Conservation (phyloP, 2,113 vertebrate species). For the Tychaedon coryphoeus region DNA sequence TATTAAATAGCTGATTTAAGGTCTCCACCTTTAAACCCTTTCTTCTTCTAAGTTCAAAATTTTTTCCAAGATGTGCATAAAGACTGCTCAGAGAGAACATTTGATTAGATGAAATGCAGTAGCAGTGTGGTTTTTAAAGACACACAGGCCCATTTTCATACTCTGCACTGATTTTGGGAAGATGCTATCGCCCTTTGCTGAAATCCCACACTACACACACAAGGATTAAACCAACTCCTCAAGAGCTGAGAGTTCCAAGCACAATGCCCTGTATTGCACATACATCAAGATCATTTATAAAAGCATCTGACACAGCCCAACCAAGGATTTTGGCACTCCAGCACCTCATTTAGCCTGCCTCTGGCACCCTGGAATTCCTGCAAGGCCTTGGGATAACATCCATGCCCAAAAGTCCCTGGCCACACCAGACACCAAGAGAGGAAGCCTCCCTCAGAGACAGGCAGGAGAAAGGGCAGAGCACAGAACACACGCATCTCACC, state of each 20-base stretch:
- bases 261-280: fast-evolving
- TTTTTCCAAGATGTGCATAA: neutral
- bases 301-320: neutral
- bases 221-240: neutral
- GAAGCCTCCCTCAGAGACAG: neutral
- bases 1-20: neutral
- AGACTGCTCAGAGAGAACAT: neutral
- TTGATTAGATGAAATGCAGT: neutral
- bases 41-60: neutral
- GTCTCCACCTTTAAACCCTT: neutral
- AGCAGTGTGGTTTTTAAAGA: neutral
- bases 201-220: neutral
- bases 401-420: neutral
- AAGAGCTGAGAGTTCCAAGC: neutral
- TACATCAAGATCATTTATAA: fast-evolving
- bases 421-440: neutral
- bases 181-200: neutral
- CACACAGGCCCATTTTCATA: neutral
- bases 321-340: neutral
- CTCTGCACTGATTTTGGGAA: neutral
- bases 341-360: neutral
- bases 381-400: neutral
- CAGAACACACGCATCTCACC: neutral
- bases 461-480: neutral
- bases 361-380: neutral